Conservation (phyloP, 2,888 invertebrate species). For the Pammene fasciana region DNA sequence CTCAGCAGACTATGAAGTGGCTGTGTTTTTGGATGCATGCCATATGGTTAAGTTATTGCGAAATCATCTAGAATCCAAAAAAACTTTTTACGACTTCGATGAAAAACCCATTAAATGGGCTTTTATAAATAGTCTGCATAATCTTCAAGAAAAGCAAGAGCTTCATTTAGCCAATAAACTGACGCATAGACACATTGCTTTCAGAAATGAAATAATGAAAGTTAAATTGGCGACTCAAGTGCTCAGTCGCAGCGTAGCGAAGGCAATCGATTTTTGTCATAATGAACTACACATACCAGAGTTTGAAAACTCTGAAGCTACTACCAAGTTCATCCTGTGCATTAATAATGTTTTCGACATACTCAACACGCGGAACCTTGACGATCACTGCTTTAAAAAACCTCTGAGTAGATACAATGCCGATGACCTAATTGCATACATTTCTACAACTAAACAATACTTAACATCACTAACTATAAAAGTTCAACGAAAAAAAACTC, state of each 20-base stretch:
- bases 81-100: not conserved
- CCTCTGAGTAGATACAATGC: not conserved
- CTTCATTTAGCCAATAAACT: slow-evolving; percentile 4
- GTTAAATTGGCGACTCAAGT: slow-evolving; percentile 5
- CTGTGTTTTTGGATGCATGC: not conserved
- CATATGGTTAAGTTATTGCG: not conserved
- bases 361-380: not conserved
- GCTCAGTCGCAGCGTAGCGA: not conserved
- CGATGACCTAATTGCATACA: not conserved
- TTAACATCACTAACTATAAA: not conserved
- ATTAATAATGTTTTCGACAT: not conserved
- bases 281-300: not conserved
- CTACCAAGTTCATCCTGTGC: not conserved
- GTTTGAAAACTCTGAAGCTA: not conserved
- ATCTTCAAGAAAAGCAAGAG: not conserved
- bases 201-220: slow-evolving; percentile 1
- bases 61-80: not conserved
- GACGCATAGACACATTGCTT: not conserved
- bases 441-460: not conserved
- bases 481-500: not conserved
- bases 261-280: not conserved
- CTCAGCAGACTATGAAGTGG: not conserved
- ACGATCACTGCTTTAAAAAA: not conserved
- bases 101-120: not conserved
- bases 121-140: not conserved